A percentile compares a stretch with the other conserved stretches of the same genome.
Conservation (phyloP, 2,888 invertebrate genomes). For the Cacoxenus indagator region DNA sequence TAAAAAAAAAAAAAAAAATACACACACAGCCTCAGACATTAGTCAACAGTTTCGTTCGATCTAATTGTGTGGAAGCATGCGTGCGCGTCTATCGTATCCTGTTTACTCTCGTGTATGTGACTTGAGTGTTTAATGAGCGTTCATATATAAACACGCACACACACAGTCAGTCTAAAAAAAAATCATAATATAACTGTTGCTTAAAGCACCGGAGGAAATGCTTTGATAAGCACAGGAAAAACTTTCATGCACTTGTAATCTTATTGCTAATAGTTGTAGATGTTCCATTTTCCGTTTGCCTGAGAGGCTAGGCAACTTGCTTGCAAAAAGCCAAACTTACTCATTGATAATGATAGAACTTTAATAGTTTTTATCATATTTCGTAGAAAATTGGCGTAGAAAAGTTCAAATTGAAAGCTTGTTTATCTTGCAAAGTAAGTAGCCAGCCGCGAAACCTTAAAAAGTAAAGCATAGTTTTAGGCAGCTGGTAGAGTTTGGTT, state of each 20-base stretch:
- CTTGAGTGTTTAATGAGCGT: slow-evolving; percentile 11
- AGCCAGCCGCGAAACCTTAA: too few species aligned
- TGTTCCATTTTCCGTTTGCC: slow-evolving; percentile 44
- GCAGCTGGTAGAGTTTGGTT: too few species aligned
- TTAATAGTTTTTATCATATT: slow-evolving; percentile 31
- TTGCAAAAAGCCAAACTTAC: neutral
- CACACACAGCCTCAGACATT: too few species aligned
- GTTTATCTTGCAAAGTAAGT: too few species aligned
- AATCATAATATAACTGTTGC: slow-evolving; percentile 27
- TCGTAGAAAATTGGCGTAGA: slow-evolving; percentile 24
- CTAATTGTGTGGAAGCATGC: too few species aligned
- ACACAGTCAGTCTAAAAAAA: too few species aligned
- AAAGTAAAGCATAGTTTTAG: too few species aligned
- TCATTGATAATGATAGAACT: neutral
- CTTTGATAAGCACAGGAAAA: slow-evolving; percentile 51
- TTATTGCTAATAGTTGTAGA: slow-evolving; percentile 44
- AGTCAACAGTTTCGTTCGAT: too few species aligned
- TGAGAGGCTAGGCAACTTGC: neutral
- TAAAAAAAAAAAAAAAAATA: too few species aligned
- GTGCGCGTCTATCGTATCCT: too few species aligned
- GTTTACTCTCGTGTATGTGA: too few species aligned
- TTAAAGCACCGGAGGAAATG: slow-evolving; percentile 54
- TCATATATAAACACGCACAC: slow-evolving; percentile 25
- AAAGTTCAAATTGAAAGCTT: too few species aligned
- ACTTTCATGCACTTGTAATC: slow-evolving; percentile 38